Percentiles rank a stretch among this genome's conserved stretches.
Evolutionary conservation across 2,113 vertebrate species (phyloP).

Genomic region (Myotis davidii): DNA sequence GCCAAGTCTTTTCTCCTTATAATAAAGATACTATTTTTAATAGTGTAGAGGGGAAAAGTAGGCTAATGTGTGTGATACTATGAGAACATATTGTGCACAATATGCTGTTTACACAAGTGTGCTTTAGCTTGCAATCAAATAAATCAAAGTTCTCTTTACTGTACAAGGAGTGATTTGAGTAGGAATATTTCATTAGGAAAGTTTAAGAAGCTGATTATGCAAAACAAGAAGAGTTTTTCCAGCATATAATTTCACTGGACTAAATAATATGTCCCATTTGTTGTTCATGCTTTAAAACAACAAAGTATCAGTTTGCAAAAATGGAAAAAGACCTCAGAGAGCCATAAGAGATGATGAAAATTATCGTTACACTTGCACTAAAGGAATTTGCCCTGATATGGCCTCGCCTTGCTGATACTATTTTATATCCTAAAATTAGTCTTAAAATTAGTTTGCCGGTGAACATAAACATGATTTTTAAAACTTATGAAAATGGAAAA

Average conservation of each 20-base stretch:
- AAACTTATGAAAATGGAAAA: not conserved
- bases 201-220: not conserved
- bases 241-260: not conserved
- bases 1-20: not conserved
- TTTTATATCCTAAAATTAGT: not conserved
- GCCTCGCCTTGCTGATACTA: not conserved
- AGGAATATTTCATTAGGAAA: not conserved
- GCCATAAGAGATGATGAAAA: not conserved
- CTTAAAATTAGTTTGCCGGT: not conserved
- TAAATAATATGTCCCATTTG: slow-evolving; percentile 18
- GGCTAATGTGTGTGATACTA: not conserved
- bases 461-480: not conserved
- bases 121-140: not conserved
- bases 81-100: not conserved
- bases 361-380: not conserved
- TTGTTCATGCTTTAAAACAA: not conserved
- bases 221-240: not conserved
- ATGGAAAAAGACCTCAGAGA: not conserved
- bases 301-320: not conserved
- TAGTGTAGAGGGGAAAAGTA: not conserved
- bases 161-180: not conserved
- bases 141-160: not conserved
- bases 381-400: not conserved
- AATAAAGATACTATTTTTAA: not conserved
- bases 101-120: not conserved